Percentiles rank a stretch among this genome's conserved stretches.
Evolutionary conservation across 2,888 invertebrate genomes (phyloP).

Genomic region (Belgica antarctica): DNA sequence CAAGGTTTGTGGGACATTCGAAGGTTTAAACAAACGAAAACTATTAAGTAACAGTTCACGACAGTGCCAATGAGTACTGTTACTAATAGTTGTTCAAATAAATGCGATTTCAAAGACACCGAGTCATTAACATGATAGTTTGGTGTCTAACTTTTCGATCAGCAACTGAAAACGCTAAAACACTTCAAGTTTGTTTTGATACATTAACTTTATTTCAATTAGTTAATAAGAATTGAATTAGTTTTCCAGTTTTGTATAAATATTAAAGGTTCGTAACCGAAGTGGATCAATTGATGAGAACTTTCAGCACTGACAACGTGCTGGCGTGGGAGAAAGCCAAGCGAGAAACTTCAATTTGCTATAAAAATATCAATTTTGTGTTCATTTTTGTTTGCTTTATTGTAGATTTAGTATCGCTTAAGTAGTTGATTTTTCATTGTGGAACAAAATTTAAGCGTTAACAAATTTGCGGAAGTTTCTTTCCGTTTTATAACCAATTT

Average conservation of each 20-base stretch:
- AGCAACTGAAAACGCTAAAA: neutral
- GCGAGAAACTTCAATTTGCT: neutral
- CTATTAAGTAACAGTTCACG: too few species aligned
- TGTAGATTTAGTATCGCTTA: too few species aligned
- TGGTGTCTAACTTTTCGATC: neutral
- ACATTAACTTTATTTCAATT: neutral
- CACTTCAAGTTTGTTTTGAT: neutral
- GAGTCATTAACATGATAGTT: neutral
- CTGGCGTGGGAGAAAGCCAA: neutral
- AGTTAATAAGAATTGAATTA: neutral
- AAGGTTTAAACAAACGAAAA: too few species aligned
- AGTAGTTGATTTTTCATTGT: too few species aligned
- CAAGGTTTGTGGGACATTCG: too few species aligned
- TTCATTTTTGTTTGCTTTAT: neutral
- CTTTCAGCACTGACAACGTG: neutral
- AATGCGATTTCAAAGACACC: neutral
- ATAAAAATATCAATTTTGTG: neutral
- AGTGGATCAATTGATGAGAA: too few species aligned
- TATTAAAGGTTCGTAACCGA: too few species aligned
- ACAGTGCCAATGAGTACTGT: too few species aligned
- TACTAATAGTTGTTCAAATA: neutral
- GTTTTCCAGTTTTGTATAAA: too few species aligned
- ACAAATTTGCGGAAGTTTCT: too few species aligned
- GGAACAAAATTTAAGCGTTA: too few species aligned
- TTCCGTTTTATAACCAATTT: too few species aligned